Evolutionary conservation across 2,888 invertebrate genomes (phyloP), one percentile per base, ranked within the genome.

Genomic region (Xylota sylvarum): DNA sequence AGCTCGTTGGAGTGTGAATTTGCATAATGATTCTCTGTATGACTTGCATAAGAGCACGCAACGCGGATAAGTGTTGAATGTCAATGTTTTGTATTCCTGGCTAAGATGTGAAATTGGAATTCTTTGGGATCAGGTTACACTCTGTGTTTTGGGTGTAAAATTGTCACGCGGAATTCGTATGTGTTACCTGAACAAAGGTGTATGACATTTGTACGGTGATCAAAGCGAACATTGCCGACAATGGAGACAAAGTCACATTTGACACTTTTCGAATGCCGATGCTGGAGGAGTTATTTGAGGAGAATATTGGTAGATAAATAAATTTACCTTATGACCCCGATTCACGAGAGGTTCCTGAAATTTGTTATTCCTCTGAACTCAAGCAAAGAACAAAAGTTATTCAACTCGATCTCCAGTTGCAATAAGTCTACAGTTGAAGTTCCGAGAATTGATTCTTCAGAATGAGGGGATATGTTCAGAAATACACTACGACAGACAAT

Each of bases 181-280:
- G 64, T 65, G 58, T 83, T 58, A 48, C 58, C 73, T 78, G 58
- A 19, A 23, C 48, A 70, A 64, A 78, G 40, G 30, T 30, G 67
- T 78, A 73, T 84, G 78, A 84, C 79, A 74, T 50, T 64, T 55
- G 35, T 55, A 6, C 58, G 78, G 78, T 64, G 78, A 79, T 84
- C 84, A 84, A 84, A 84, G 84, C 17, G 23, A 23, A 32, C 14
- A 56, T 67, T 62, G 67, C 83, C 83, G 83, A 48, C 80, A 52
- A 62, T 67, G 76, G 56, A 37, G 52, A 69, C 43, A 17, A 6
- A 12, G 12, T 50, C 55, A 14, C 46, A 73, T 62, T 83, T 65
- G 55, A 62, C 72, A 78, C 78, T 70, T 40, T 65, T 10, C 60
- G 19, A 23, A 17, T n/a, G 14, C 4, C 9, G 14, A 10, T n/a